Percentiles rank a stretch among this genome's conserved stretches.
Evolutionary conservation across 2,113 vertebrate species (phyloP).

Genomic region (Gymnogyps californianus): DNA sequence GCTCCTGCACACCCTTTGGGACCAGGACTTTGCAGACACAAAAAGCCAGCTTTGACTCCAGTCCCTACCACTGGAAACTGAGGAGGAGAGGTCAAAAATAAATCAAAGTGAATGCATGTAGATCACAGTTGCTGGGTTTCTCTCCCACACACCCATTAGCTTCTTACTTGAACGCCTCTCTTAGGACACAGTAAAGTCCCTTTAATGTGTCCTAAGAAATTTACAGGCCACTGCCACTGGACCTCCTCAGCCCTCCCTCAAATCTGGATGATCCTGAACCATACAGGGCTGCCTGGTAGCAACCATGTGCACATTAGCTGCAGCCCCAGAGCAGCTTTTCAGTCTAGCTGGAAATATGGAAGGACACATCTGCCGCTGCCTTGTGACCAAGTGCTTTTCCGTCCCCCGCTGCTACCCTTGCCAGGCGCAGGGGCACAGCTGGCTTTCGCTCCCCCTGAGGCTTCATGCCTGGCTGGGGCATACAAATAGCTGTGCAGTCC

Average conservation of each 20-base stretch:
- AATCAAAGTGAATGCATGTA: neutral
- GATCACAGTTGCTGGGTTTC: neutral
- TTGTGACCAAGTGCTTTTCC: neutral
- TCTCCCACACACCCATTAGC: neutral
- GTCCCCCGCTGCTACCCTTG: neutral
- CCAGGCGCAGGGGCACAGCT: neutral
- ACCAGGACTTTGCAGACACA: neutral
- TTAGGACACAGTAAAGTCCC: neutral
- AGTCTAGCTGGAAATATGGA: neutral
- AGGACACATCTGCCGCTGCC: neutral
- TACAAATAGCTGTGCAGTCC: neutral
- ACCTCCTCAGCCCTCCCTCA: neutral
- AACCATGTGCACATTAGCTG: neutral
- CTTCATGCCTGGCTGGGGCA: neutral
- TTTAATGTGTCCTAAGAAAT: neutral
- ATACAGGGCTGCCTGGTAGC: neutral
- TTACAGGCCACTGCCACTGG: neutral
- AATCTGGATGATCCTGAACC: neutral
- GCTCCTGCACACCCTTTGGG: fast-evolving
- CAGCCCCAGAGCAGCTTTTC: neutral
- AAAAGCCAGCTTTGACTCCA: neutral
- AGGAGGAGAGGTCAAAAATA: neutral
- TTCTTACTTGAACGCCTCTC: neutral
- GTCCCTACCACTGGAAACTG: neutral
- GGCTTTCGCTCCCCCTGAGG: neutral